Conservation (phyloP, 2,113 vertebrate genomes). For the Athene cunicularia region DNA sequence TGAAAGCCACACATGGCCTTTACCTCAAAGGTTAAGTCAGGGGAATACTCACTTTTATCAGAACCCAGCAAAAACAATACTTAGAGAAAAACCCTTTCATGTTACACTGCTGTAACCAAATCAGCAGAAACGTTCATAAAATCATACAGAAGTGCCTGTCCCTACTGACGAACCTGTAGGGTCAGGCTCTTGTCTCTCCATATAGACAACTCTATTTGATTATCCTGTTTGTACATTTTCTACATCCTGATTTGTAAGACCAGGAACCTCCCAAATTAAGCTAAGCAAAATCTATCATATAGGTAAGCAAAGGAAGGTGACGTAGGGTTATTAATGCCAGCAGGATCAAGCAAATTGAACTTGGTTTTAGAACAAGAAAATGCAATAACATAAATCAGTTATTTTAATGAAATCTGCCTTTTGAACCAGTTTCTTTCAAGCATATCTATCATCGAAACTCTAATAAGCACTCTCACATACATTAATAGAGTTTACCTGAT, state of each 20-base stretch:
- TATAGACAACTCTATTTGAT: neutral
- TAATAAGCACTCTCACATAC: neutral
- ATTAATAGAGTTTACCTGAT: neutral
- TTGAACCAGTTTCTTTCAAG: neutral
- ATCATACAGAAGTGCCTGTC: neutral
- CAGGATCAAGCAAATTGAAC: neutral
- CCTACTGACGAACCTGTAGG: neutral
- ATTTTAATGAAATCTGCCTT: neutral
- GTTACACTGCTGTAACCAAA: neutral
- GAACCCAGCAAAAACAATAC: neutral
- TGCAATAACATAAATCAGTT: neutral
- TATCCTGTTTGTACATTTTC: neutral
- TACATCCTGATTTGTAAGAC: neutral
- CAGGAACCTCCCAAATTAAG: neutral
- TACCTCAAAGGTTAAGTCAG: neutral
- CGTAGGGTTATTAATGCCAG: neutral
- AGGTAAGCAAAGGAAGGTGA: neutral
- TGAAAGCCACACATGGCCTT: neutral
- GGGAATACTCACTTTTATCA: neutral
- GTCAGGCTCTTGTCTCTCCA: neutral
- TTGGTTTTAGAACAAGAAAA: neutral
- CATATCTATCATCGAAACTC: neutral
- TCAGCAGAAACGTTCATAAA: neutral
- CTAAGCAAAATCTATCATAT: neutral
- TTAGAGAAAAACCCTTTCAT: neutral